Base-by-base conservation (phyloP, 2,888 invertebrate species). In the Hesperia comma region DNA sequence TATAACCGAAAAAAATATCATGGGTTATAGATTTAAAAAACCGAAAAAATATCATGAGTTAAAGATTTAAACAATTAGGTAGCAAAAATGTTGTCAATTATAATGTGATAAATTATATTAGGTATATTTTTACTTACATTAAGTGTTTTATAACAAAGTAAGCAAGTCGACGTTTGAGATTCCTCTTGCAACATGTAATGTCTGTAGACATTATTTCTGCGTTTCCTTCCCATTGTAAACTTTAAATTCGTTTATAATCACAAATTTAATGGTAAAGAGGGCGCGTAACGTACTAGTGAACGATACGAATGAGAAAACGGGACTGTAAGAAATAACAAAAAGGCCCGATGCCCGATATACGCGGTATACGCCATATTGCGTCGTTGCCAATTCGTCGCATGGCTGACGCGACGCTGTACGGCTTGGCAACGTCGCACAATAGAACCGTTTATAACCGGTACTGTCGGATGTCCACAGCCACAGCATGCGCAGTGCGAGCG, bases 151-250 rank as follows among this genome's bases (percentile, higher is more conserved):
- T 49, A 49, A 6, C 49, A 49, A 12, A 49, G 19, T 19, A 49
- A 49, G 49, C 49, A 49, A 19, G 19, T 19, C 4, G 49, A n/a
- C 49, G 19, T 49, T 49, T 49, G 49, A 46, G 8, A 3, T 19
- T 49, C 49, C 8, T 49, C 49, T 10, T 49, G 21, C 6, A 26
- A 51, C 51, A 51, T 26, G 26, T 14, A 51, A 51, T 51, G 51
- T 51, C 51, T 51, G n/a, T 51, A 51, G 26, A 51, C 51, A 51
- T 51, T 51, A 51, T 51, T 51, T 51, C 14, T 51, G 26, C 51
- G 51, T 51, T 51, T 51, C 26, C 51, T 51, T 14, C 51, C 51
- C 51, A 51, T 51, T 51, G 1, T 14, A 21, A 21, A 4, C 26
- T 14, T 14, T 14, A 21, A 14, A 51, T 6, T 51, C 7, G 10